A percentile compares a stretch with the other conserved stretches of the same genome.
phyloP scores from a whole-genome alignment of 1,140 invertebrate species.

The Formica exsecta region DNA sequence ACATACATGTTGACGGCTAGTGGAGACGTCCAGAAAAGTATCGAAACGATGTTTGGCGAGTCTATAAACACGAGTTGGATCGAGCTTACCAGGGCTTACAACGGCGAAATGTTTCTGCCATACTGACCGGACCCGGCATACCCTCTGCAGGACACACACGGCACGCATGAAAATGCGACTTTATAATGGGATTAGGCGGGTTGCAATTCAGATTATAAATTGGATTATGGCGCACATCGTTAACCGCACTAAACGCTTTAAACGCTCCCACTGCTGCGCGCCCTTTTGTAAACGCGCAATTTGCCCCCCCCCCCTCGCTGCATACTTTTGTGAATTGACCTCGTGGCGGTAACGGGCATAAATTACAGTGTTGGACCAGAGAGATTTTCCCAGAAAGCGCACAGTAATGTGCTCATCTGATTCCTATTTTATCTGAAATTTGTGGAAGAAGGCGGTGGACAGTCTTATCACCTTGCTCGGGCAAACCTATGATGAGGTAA shows the following conservation, averaged over 20 bases:
- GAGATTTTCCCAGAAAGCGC: background rate
- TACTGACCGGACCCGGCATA: background rate
- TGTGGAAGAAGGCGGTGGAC: background rate
- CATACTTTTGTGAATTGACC: slow-evolving; percentile 62
- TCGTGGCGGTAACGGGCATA: background rate
- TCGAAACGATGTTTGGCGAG: background rate
- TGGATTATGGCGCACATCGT: slow-evolving; percentile 72
- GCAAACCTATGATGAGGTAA: no score
- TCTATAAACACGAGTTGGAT: slow-evolving; percentile 46
- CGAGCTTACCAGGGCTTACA: slow-evolving; percentile 50
- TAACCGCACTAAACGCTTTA: slow-evolving; percentile 60
- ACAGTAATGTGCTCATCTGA: background rate
- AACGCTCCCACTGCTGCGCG: background rate
- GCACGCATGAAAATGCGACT: slow-evolving; percentile 76
- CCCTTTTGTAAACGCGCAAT: slow-evolving; percentile 66
- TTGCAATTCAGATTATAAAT: slow-evolving; percentile 79
- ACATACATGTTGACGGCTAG: slow-evolving; percentile 26
- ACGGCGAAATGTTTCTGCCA: slow-evolving; percentile 28
- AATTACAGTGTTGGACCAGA: slow-evolving; percentile 28
- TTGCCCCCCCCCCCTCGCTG: slow-evolving; percentile 25
- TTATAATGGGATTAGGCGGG: slow-evolving; percentile 80
- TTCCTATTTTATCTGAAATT: slow-evolving; percentile 19
- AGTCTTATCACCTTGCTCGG: background rate
- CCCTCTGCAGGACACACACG: slow-evolving; percentile 12
- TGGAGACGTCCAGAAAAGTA: slow-evolving; percentile 18